Conservation (phyloP, 2,113 vertebrate genomes). For the Crotalus tigris region DNA sequence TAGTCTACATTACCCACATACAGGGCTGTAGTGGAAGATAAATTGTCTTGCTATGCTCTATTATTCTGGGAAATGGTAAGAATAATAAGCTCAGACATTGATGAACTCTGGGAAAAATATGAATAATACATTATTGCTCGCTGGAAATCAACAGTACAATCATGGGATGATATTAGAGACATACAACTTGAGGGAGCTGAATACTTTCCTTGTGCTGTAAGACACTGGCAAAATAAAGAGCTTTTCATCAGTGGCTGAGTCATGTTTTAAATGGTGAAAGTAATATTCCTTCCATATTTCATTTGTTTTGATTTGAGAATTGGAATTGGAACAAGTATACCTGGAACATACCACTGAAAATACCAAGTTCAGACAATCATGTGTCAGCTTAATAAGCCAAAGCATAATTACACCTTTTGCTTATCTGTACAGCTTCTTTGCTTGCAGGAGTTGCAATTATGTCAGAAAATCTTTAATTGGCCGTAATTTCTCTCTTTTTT, state of each 20-base stretch:
- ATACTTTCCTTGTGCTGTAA: constrained; percentile 2
- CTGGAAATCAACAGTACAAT: constrained; percentile 47
- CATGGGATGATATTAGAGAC: constrained; percentile 30
- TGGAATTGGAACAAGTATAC: neutral
- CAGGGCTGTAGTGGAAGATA: constrained; percentile 44
- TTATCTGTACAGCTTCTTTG: neutral
- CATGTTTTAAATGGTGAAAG: constrained; percentile 15
- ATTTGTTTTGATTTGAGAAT: neutral
- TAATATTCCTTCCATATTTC: constrained; percentile 5
- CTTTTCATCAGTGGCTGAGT: constrained; percentile 17
- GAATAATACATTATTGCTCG: constrained; percentile 59
- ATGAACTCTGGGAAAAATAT: constrained; percentile 63
- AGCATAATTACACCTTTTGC: neutral
- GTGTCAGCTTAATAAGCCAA: neutral
- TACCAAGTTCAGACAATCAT: neutral
- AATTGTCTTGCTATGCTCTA: constrained; percentile 64
- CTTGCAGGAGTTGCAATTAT: neutral
- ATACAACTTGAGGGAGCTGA: constrained; percentile 16
- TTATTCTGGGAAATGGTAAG: constrained; percentile 59
- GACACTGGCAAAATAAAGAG: constrained; percentile 19
- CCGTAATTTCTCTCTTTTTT: neutral
- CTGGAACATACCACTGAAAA: constrained; percentile 23
- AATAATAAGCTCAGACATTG: constrained; percentile 61
- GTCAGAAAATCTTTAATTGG: neutral
- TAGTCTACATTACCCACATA: constrained; percentile 51